Conservation (phyloP, 1,140 invertebrate genomes). For the Neodiprion virginianus region DNA sequence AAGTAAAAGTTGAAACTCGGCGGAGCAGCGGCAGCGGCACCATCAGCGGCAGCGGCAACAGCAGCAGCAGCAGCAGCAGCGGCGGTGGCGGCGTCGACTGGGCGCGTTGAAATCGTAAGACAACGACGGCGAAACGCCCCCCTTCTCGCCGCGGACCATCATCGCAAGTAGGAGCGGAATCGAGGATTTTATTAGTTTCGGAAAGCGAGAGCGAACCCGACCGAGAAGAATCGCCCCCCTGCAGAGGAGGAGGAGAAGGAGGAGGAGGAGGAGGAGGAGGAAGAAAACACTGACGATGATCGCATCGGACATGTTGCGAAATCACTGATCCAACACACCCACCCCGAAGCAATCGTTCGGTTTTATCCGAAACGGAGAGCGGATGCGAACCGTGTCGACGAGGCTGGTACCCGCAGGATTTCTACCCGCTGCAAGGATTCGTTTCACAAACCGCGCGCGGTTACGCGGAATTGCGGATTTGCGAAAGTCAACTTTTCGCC, state of each 20-base stretch:
- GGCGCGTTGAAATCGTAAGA: slow-evolving; percentile 57
- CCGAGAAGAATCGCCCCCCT: slow-evolving; percentile 25
- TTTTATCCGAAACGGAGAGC: too few species aligned
- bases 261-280: slow-evolving; percentile 10
- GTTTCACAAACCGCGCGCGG: too few species aligned
- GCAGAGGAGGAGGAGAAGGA: slow-evolving; percentile 26
- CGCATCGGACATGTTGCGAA: too few species aligned
- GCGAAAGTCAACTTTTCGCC: too few species aligned
- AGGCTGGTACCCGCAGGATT: too few species aligned
- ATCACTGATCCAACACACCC: too few species aligned
- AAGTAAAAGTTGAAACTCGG: slow-evolving; percentile 62
- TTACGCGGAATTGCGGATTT: too few species aligned
- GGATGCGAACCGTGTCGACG: too few species aligned
- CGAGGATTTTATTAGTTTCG: slow-evolving; percentile 11
- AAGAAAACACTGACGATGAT: slow-evolving; percentile 21
- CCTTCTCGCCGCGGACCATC: slow-evolving; percentile 21
- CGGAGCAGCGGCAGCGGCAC: slow-evolving; percentile 27
- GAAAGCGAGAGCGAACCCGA: slow-evolving; percentile 31
- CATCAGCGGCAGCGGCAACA: slow-evolving; percentile 37
- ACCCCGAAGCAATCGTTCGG: too few species aligned
- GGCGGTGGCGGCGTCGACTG: slow-evolving; percentile 43
- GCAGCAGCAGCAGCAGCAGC: not conserved
- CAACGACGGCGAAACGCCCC: slow-evolving; percentile 49
- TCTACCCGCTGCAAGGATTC: too few species aligned
- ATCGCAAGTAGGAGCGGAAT: slow-evolving; percentile 20